Base-by-base conservation (phyloP, 2,797 vertebrate species). In the Girardinus metallicus region DNA sequence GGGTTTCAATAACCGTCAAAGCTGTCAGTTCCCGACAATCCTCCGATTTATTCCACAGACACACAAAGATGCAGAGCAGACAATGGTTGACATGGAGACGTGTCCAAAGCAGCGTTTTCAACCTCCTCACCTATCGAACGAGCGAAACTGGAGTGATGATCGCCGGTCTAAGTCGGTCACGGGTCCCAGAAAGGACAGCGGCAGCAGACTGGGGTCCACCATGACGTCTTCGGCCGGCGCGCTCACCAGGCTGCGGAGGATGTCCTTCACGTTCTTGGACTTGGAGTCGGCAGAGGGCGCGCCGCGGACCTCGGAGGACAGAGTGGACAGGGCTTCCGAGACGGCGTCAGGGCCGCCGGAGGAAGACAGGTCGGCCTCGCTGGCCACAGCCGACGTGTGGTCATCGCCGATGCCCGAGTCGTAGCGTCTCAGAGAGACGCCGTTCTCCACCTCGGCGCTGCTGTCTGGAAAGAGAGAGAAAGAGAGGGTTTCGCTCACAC, bases 261-360 rank as follows among this genome's bases (percentile, higher is more conserved):
- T 99, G 90, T 99, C 99, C 91, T 98, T 99, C 72, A 99, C 97
- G 0, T 97, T 99, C 94, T 98, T 98, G 83, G 96, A 95, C 91
- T 96, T 96, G 47, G 90, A 84, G 47, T 95, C 97, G 83, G 91
- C 92, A 91, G 92, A 76, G 43, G n/a, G 60, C n/a, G 89, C 26
- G 5, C 91, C 81, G 87, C 92, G 97, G 87, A 99, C 98, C 95
- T 99, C 98, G 73, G 97, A 95, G 0, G 98, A 99, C 80, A 99
- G 96, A 0, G 98, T 97, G 75, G 96, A 97, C 39, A 99, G 88
- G 71, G 97, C 97, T 95, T 99, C 97, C 4, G 97, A 99, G 90
- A 99, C 84, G 77, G 97, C 97, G 83, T 99, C 98, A 0, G 98
- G 98, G 0, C 97, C 97, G 0, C 77, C 79, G 0, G 92, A 89